These are phyloP conservation scores for Pterocles burchelli DNA, from an alignment of 2,113 vertebrate species.

Conservation along the genomic window DNA sequence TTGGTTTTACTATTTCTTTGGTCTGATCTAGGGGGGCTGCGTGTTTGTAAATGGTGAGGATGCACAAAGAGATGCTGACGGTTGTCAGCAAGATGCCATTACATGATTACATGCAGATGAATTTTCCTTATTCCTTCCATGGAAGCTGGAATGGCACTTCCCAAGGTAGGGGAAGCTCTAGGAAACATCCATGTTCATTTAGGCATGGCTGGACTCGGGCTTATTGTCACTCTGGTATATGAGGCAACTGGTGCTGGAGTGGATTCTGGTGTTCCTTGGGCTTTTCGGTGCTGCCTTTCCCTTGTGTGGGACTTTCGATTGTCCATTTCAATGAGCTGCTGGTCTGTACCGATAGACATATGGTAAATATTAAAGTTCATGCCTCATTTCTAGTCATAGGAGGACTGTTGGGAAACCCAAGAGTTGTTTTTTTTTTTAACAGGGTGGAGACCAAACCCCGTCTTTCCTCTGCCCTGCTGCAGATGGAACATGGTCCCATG, in stretches of 20 bases:
- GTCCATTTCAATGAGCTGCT: rapidly evolving
- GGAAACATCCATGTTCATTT: not conserved
- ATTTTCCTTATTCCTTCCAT: not conserved
- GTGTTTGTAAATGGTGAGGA: not conserved
- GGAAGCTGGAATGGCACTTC: not conserved
- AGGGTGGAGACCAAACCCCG: not conserved
- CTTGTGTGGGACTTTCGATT: not conserved
- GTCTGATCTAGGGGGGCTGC: not conserved
- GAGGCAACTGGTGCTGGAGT: not conserved
- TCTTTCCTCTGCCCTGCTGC: not conserved
- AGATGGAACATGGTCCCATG: not conserved
- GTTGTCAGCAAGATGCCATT: not conserved
- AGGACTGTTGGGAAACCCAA: not conserved
- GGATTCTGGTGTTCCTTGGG: rapidly evolving
- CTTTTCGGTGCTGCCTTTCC: not conserved
- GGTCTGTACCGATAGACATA: too few relatives aligned
- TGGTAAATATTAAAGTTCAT: not conserved
- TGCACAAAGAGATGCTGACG: not conserved
- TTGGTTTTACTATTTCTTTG: not conserved
- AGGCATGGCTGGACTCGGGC: not conserved
- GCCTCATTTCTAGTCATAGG: not conserved
- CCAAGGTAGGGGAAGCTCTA: not conserved
- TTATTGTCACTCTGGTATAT: not conserved
- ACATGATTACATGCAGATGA: not conserved
- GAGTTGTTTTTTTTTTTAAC: not conserved